Conservation (phyloP, 2,797 vertebrate species). For the Oryzias sinensis region DNA sequence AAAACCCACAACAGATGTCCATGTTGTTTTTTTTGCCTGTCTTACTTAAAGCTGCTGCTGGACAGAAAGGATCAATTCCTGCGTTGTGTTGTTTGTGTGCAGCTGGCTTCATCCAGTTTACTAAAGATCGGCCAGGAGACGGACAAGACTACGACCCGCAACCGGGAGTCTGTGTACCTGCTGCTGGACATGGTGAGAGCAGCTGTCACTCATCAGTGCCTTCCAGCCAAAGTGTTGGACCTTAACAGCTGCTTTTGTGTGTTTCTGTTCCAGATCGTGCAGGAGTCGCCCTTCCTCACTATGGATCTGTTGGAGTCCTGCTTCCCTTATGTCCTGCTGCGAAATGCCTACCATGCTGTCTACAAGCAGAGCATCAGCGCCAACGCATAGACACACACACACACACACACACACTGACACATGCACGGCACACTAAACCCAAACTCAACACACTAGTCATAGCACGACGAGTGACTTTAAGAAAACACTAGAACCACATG, state of each 20-base stretch:
- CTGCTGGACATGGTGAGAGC: conserved; percentile 94
- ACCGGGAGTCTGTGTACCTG: conserved; percentile 96
- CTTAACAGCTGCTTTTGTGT: neutral
- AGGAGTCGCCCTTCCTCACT: conserved; percentile 98
- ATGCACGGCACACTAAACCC: conserved; percentile 39
- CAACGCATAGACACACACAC: conserved; percentile 77
- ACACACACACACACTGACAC: conserved; percentile 25
- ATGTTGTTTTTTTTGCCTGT: too few relatives aligned
- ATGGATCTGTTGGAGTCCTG: conserved; percentile 99
- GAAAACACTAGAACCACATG: neutral
- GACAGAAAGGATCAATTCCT: neutral
- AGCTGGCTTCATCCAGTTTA: conserved; percentile 97
- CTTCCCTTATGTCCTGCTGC: conserved; percentile 96
- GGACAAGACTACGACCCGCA: conserved; percentile 95
- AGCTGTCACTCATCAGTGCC: neutral
- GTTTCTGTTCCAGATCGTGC: conserved; percentile 86
- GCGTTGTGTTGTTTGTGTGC: conserved; percentile 10
- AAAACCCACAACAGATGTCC: too few relatives aligned
- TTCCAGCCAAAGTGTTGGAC: neutral
- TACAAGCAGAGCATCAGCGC: conserved; percentile 94
- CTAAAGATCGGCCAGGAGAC: conserved; percentile 98
- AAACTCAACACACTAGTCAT: conserved; percentile 49
- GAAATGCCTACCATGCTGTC: conserved; percentile 98
- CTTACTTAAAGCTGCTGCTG: neutral
- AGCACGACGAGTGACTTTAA: neutral